phyloP scores from a whole-genome alignment of 2,113 vertebrate genomes.

The Damaliscus lunatus region DNA sequence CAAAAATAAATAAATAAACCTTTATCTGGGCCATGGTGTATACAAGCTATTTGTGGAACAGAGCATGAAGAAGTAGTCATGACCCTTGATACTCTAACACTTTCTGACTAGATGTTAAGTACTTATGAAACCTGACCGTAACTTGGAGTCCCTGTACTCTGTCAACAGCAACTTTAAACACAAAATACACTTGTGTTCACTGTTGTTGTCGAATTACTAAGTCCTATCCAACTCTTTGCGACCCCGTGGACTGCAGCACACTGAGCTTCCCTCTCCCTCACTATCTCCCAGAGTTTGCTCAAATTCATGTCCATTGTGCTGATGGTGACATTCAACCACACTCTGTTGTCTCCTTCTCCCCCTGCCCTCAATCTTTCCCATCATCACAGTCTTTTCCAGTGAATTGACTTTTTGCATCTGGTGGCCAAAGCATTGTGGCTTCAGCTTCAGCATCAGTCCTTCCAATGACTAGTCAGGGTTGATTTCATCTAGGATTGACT shows the following conservation, averaged over 20 bases:
- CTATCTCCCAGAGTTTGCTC: neutral
- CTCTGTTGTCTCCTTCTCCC: neutral
- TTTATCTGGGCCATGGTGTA: neutral
- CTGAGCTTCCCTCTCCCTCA: neutral
- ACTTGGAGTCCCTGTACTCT: neutral
- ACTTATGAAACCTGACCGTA: neutral
- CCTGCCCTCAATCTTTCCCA: neutral
- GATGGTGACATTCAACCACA: neutral
- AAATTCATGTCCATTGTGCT: neutral
- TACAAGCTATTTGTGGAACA: neutral
- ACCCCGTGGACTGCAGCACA: neutral
- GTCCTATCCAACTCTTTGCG: neutral
- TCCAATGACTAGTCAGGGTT: neutral
- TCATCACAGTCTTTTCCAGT: neutral
- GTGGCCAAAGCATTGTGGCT: neutral
- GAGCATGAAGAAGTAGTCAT: neutral
- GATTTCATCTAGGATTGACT: neutral
- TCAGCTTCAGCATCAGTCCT: neutral
- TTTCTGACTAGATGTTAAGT: neutral
- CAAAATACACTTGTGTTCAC: neutral
- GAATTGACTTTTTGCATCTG: neutral
- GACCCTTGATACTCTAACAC: neutral
- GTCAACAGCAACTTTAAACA: neutral
- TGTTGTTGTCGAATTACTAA: rapidly evolving
- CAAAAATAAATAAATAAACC: neutral